Percentiles rank a stretch among this genome's conserved stretches.
phyloP scores from a whole-genome alignment of 2,797 vertebrate species.

The Pipistrellus pipistrellus region DNA sequence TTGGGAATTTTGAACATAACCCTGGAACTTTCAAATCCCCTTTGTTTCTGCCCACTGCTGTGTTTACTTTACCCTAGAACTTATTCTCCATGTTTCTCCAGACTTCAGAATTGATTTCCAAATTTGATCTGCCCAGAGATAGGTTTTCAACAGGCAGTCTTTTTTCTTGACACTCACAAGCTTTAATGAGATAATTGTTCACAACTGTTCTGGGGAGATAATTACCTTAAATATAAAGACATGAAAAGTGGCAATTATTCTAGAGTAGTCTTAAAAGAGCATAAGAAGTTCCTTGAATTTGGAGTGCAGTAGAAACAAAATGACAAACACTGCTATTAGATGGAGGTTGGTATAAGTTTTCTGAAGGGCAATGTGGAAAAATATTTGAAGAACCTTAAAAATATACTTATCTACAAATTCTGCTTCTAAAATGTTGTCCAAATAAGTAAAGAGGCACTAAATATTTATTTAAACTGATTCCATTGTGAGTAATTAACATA shows the following conservation, averaged over 20 bases:
- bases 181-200: constrained; percentile 34
- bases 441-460: neutral
- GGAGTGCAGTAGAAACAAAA: neutral
- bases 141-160: neutral
- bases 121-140: constrained; percentile 24
- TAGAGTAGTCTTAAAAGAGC: constrained; percentile 17
- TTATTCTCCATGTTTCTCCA: neutral
- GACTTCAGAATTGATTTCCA: constrained; percentile 3
- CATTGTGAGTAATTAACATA: constrained; percentile 16
- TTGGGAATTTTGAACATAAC: neutral
- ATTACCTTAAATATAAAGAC: neutral
- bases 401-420: neutral
- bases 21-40: constrained; percentile 11
- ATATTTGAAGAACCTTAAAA: constrained; percentile 6
- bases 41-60: neutral
- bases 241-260: neutral
- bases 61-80: neutral
- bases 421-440: constrained; percentile 39
- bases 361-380: neutral
- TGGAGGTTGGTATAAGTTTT: neutral
- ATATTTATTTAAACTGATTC: constrained; percentile 43
- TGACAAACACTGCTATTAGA: neutral
- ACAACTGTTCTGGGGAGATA: neutral
- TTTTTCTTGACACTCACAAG: neutral
- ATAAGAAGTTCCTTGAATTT: neutral